Evolutionary conservation across 1,140 invertebrate species (phyloP).

Genomic region (Drosophila rufa): DNA sequence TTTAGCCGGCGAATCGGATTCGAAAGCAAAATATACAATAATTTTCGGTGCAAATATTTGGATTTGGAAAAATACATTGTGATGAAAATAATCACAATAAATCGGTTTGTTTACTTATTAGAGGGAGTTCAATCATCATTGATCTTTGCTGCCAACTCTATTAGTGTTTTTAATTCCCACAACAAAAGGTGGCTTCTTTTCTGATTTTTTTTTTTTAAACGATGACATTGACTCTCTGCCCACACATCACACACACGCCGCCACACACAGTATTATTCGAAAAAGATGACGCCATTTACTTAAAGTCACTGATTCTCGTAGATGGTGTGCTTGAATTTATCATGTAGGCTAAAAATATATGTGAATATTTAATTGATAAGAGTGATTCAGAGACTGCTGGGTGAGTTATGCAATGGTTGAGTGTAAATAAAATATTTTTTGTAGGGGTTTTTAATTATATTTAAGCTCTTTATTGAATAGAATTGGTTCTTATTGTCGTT

Average conservation of each 20-base stretch:
- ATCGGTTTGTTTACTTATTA: slow-evolving; percentile 18
- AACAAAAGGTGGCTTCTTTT: slow-evolving; percentile 26
- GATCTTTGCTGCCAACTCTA: slow-evolving; percentile 20
- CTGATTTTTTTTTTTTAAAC: slow-evolving; percentile 2
- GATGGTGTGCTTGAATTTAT: background rate
- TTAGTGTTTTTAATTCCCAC: slow-evolving; percentile 31
- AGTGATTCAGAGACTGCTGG: background rate
- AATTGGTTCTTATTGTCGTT: background rate
- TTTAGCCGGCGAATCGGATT: slow-evolving; percentile 48
- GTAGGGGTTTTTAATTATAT: background rate
- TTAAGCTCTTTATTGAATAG: background rate
- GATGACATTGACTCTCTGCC: slow-evolving; percentile 39
- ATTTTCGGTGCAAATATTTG: slow-evolving; percentile 14
- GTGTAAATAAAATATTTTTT: background rate
- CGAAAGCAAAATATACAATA: slow-evolving; percentile 60
- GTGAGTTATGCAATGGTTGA: background rate
- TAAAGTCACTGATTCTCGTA: slow-evolving; percentile 31
- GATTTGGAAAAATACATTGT: slow-evolving; percentile 6
- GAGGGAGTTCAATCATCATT: slow-evolving; percentile 17
- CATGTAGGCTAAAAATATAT: slow-evolving; percentile 28
- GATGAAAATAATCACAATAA: slow-evolving; percentile 19
- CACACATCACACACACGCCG: slow-evolving; percentile 6
- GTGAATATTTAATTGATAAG: slow-evolving; percentile 23
- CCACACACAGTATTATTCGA: slow-evolving; percentile 31
- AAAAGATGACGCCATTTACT: slow-evolving; percentile 42